Conservation (phyloP, 2,888 invertebrate genomes). For the Allophyes oxyacanthae region DNA sequence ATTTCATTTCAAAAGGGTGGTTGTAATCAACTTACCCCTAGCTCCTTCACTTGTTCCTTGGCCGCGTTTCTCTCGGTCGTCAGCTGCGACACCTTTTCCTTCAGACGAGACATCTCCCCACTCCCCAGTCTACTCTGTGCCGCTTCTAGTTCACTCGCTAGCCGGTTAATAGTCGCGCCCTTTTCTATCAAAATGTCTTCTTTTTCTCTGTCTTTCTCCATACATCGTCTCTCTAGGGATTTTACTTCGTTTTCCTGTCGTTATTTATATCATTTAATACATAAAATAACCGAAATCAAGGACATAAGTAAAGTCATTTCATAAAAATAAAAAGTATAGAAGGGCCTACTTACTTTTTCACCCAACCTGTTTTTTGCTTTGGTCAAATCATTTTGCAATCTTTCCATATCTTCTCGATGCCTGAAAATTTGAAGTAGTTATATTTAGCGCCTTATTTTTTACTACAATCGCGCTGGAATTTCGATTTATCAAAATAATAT, state of each 20-base stretch:
- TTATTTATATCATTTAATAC: neutral
- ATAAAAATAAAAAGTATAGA: no score
- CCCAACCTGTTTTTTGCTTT: conserved; percentile 86
- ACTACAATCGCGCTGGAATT: no score
- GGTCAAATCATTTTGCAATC: conserved; percentile 87
- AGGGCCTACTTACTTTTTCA: conserved; percentile 86
- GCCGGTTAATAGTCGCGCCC: conserved; percentile 89
- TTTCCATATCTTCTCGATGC: conserved; percentile 86
- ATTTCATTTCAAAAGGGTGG: no score
- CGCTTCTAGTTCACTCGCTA: conserved; percentile 90
- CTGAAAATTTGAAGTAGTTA: conserved; percentile 63
- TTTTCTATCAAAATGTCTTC: conserved; percentile 91
- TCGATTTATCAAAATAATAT: no score
- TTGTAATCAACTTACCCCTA: conserved; percentile 78
- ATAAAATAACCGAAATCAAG: no score
- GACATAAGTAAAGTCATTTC: no score
- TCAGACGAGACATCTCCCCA: conserved; percentile 74
- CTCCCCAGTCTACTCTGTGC: conserved; percentile 88
- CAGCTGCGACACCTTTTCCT: conserved; percentile 83
- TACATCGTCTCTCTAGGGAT: conserved; percentile 85
- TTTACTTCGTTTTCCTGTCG: conserved; percentile 86
- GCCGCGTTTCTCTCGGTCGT: conserved; percentile 84
- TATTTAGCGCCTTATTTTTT: neutral
- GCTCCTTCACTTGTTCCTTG: conserved; percentile 86
- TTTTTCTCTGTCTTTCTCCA: conserved; percentile 89